Evolutionary conservation across 2,888 invertebrate genomes (phyloP), one percentile per base, ranked within the genome.

Genomic region (Saturnia pavonia): DNA sequence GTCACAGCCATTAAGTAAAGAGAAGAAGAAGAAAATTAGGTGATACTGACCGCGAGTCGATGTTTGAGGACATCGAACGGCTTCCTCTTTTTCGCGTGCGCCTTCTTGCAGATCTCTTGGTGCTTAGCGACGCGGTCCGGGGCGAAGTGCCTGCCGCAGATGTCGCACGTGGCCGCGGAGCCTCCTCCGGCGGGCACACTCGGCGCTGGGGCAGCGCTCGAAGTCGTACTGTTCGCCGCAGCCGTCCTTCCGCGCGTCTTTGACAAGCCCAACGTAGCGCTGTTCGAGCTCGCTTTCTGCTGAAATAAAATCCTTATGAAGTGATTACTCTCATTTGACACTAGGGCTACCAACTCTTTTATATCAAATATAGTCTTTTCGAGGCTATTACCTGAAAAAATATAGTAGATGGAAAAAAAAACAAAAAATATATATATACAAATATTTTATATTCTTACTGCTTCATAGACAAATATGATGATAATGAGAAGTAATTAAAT

Each of bases 51-150:
- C 75, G 91, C 91, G 1, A 98, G 96, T n/a, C 99, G 94, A 88
- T 98, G 98, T 84, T 97, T 98, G 65, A 97, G 95, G 2, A 97
- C 97, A 90, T 99, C 99, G 87, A 98, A 99, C 0, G 96, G 95
- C 93, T 98, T 99, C 76, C 99, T 95, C 85, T 97, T 98, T 89
- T 98, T 98, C 72, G 94, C 91, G 67, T 95, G 92, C 0, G 97
- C 95, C 85, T 97, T 97, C 77, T 95, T 91, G 90, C 99, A 99
- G 75, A 99, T 97, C 43, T 96, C 94, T 88, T 97, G 96, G 88
- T 99, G 99, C 78, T 96, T 97, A 9, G 90, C 92, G 69, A 98
- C 92, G 1, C 99, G 95, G 84, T 99, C 99, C 25, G 95, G 86
- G 11, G 96, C 96, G 89, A 99, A 99, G 80, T 95, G 95, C 0